Percentiles rank a stretch among this genome's conserved stretches.
phyloP scores from a whole-genome alignment of 2,113 vertebrate species.

The Pygoscelis adeliae region DNA sequence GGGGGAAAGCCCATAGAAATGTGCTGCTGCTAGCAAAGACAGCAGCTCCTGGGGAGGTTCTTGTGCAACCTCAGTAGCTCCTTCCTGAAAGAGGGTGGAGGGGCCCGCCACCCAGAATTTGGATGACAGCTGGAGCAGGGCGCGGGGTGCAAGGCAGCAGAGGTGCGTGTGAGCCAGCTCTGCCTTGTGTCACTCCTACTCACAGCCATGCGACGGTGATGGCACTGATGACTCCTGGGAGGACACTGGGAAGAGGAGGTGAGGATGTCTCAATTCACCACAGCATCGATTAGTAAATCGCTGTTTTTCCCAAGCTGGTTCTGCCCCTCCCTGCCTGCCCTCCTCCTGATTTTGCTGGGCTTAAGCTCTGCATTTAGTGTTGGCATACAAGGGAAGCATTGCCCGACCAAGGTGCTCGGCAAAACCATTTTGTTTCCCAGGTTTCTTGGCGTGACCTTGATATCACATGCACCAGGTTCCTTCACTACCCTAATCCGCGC shows the following conservation, averaged over 20 bases:
- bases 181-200: not conserved
- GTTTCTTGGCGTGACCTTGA: not conserved
- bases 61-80: not conserved
- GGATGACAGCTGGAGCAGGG: not conserved
- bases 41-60: not conserved
- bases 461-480: not conserved
- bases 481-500: not conserved
- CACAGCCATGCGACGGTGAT: not conserved
- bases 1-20: not conserved
- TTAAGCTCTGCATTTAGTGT: not conserved
- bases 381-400: not conserved
- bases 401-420: not conserved
- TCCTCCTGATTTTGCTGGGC: not conserved
- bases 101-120: not conserved
- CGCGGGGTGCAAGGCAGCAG: rapidly evolving
- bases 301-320: not conserved
- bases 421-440: not conserved
- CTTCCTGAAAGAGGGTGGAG: not conserved
- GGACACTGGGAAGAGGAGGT: not conserved
- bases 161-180: not conserved
- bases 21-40: not conserved
- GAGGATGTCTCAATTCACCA: not conserved
- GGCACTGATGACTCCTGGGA: not conserved
- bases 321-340: not conserved
- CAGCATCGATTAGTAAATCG: not conserved